These are phyloP conservation scores for Chymomyza procnemis DNA, from an alignment of 2,888 invertebrate species.

Conservation along the genomic window DNA sequence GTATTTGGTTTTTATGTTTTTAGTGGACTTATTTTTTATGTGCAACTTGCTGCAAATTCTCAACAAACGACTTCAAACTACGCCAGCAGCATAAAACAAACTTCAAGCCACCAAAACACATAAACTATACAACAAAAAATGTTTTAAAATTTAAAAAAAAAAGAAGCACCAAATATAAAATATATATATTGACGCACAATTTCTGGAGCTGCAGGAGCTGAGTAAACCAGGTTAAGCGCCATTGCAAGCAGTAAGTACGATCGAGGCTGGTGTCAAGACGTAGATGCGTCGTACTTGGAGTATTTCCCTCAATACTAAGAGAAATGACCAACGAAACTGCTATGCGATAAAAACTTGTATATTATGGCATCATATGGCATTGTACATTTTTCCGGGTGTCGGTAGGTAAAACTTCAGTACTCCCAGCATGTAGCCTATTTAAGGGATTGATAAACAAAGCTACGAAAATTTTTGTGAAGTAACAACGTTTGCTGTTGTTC, in stretches of 20 bases:
- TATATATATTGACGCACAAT: background rate
- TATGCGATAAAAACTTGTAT: slow-evolving; percentile 15
- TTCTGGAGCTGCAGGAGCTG: slow-evolving; percentile 8
- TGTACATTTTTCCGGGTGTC: slow-evolving; percentile 10
- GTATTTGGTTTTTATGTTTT: background rate
- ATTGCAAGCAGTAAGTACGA: background rate
- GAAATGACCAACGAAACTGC: slow-evolving; percentile 13
- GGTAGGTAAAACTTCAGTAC: background rate
- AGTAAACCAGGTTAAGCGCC: slow-evolving; percentile 52
- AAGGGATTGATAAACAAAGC: no score
- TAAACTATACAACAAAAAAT: slow-evolving; percentile 36
- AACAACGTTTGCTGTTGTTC: no score
- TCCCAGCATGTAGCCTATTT: no score
- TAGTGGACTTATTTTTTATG: slow-evolving; percentile 28
- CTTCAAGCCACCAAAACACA: slow-evolving; percentile 24
- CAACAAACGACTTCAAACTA: slow-evolving; percentile 5
- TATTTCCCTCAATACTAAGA: slow-evolving; percentile 10
- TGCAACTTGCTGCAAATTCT: slow-evolving; percentile 36
- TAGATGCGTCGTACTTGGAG: background rate
- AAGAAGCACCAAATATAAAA: background rate
- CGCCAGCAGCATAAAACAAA: slow-evolving; percentile 28
- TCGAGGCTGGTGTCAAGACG: slow-evolving; percentile 14
- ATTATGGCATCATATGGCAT: slow-evolving; percentile 17
- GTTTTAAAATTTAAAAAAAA: slow-evolving; percentile 34
- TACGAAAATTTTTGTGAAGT: no score